Evolutionary conservation across 2,113 vertebrate genomes (phyloP).

Genomic region (Propithecus coquereli): DNA sequence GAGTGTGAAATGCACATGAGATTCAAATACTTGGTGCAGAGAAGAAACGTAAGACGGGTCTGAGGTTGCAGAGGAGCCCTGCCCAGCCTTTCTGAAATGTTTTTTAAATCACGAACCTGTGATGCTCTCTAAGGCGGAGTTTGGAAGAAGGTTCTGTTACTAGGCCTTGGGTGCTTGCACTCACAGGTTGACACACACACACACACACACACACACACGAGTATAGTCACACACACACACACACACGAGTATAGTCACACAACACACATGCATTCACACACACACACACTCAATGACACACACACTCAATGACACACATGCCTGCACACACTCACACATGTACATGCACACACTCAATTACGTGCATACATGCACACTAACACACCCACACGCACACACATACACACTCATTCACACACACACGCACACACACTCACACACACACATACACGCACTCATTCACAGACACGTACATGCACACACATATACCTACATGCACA

Average conservation of each 20-base stretch:
- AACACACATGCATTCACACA: too few species aligned
- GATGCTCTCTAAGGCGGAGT: neutral
- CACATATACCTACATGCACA: neutral
- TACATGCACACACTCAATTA: too few species aligned
- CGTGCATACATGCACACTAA: too few species aligned
- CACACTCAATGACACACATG: too few species aligned
- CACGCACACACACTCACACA: neutral
- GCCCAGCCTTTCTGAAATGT: neutral
- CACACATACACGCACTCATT: neutral
- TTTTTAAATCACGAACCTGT: neutral
- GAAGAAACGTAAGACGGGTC: too few species aligned
- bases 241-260: too few species aligned
- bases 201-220: neutral
- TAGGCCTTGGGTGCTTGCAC: neutral
- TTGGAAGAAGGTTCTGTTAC: neutral
- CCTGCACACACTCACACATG: neutral
- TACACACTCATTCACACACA: too few species aligned
- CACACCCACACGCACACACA: too few species aligned
- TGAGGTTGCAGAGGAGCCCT: neutral
- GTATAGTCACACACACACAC: too few species aligned
- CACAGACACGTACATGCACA: neutral
- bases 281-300: too few species aligned
- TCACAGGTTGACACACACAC: neutral
- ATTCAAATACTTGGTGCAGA: neutral
- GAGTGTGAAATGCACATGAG: too few species aligned